Percentiles rank a stretch among this genome's conserved stretches.
Conservation (phyloP, 2,113 vertebrate species). For the Triplophysa tibetana region DNA sequence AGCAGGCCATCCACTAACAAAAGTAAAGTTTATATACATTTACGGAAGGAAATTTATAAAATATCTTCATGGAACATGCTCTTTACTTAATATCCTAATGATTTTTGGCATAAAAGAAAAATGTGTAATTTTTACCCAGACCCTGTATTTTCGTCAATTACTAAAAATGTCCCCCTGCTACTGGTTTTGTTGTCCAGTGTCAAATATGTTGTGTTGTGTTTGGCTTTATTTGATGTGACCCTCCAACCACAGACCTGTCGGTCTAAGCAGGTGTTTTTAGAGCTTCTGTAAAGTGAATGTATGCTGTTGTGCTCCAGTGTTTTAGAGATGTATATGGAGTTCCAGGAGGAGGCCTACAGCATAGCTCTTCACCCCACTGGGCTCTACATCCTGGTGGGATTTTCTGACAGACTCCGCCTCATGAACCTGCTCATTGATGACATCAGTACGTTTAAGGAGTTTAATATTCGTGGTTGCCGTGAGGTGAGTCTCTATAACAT, state of each 20-base stretch:
- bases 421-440: conserved; percentile 90
- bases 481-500: conserved; percentile 76
- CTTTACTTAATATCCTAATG: too few species aligned
- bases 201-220: not conserved
- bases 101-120: too few species aligned
- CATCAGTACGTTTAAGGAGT: conserved; percentile 85
- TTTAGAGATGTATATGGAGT: conserved; percentile 87
- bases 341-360: conserved; percentile 84
- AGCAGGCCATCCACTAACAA: too few species aligned
- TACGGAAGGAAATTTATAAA: too few species aligned
- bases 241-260: too few species aligned
- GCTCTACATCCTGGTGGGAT: conserved; percentile 87
- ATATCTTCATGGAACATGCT: too few species aligned
- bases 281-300: not conserved
- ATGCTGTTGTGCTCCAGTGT: conserved; percentile 67
- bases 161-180: too few species aligned
- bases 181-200: too few species aligned
- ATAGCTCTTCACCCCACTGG: conserved; percentile 91
- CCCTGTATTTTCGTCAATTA: too few species aligned
- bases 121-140: too few species aligned
- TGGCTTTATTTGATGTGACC: not conserved
- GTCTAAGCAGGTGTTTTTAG: too few species aligned
- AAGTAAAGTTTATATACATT: too few species aligned
- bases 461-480: conserved; percentile 83
- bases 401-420: conserved; percentile 87